Conservation (phyloP, 1,140 invertebrate genomes). For the Choristoneura fumiferana region DNA sequence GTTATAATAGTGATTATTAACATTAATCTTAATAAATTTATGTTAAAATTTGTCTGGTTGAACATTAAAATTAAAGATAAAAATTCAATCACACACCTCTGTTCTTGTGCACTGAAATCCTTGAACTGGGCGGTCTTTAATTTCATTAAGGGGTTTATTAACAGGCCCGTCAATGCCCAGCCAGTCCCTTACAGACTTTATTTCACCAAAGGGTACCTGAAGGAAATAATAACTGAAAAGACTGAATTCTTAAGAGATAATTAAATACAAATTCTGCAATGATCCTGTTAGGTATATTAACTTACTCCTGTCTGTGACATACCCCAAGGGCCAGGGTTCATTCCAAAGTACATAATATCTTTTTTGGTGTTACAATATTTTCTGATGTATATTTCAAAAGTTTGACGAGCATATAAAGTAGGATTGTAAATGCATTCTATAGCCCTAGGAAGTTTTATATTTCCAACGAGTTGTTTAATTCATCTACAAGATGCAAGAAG, state of each 20-base stretch:
- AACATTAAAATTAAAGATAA: too few species aligned
- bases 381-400: conserved; percentile 80
- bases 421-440: conserved; percentile 87
- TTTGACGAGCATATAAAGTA: conserved; percentile 87
- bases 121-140: conserved; percentile 83
- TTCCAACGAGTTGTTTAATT: conserved; percentile 44
- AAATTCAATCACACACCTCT: conserved; percentile 76
- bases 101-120: conserved; percentile 88
- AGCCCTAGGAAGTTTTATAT: conserved; percentile 39
- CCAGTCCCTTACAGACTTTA: conserved; percentile 87
- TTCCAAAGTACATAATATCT: conserved; percentile 90
- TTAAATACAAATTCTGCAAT: conserved; percentile 1
- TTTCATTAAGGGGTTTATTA: conserved; percentile 83
- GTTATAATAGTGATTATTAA: too few species aligned
- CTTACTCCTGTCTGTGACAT: conserved; percentile 95
- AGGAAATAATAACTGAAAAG: conserved; percentile 24
- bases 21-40: too few species aligned
- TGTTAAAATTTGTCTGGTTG: too few species aligned
- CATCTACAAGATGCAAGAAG: conserved; percentile 45
- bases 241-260: conserved; percentile 22
- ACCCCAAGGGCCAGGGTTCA: conserved; percentile 96
- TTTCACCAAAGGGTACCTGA: conserved; percentile 94
- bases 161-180: conserved; percentile 86
- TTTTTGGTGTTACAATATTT: conserved; percentile 84
- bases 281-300: conserved; percentile 18